phyloP scores from a whole-genome alignment of 1,140 invertebrate genomes.

The Belonocnema kinseyi region DNA sequence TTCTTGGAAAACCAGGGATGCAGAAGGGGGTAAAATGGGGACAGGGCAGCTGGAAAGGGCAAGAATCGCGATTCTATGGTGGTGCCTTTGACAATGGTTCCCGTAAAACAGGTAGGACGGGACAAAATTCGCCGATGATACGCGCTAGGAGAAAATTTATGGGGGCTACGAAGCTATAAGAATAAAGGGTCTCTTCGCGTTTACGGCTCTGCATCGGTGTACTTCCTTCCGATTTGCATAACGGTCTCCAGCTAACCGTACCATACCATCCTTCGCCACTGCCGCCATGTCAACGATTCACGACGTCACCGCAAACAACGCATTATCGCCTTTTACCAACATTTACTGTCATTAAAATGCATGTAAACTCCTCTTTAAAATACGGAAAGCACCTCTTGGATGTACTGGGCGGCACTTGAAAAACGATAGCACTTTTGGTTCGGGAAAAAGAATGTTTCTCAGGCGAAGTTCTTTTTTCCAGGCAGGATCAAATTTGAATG shows the following conservation, averaged over 20 bases:
- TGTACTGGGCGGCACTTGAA: too few relatives aligned
- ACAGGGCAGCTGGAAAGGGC: conserved; percentile 4
- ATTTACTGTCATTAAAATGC: conserved; percentile 30
- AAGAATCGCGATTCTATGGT: conserved; percentile 27
- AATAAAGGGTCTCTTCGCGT: conserved; percentile 52
- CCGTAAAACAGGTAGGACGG: conserved; percentile 55
- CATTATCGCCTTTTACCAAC: conserved; percentile 38
- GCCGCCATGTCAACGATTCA: conserved; percentile 21
- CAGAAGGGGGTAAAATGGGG: background rate
- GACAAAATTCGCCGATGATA: conserved; percentile 61
- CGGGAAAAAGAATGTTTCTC: too few relatives aligned
- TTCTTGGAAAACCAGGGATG: background rate
- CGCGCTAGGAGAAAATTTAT: conserved; percentile 57
- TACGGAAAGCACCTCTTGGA: background rate
- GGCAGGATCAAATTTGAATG: too few relatives aligned
- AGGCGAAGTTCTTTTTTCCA: too few relatives aligned
- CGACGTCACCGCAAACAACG: conserved; percentile 42
- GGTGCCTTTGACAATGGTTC: conserved; percentile 47
- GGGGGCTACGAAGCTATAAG: conserved; percentile 53
- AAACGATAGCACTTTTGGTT: too few relatives aligned
- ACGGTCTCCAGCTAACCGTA: conserved; percentile 44
- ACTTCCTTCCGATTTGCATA: conserved; percentile 59
- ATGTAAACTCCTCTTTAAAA: conserved; percentile 25
- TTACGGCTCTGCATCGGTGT: conserved; percentile 57
- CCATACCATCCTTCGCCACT: conserved; percentile 27